Evolutionary conservation across 2,888 invertebrate species (phyloP).

Genomic region (Lampropteryx suffumata): DNA sequence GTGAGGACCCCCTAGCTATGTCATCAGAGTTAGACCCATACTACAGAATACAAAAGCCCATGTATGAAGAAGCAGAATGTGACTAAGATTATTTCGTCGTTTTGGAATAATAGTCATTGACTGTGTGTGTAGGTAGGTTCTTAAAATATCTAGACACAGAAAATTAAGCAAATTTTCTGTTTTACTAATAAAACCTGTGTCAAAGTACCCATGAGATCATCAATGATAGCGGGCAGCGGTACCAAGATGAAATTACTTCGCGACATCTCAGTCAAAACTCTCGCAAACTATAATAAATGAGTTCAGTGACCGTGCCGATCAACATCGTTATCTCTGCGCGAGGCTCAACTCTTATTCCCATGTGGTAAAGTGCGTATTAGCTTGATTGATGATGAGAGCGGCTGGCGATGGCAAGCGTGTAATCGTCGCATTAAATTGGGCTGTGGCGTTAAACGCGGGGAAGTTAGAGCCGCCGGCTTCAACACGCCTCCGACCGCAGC

Average conservation of each 20-base stretch:
- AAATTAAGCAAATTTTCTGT: too few relatives aligned
- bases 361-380: constrained; percentile 5
- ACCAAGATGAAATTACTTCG: background rate
- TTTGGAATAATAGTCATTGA: too few relatives aligned
- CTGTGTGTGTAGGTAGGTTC: too few relatives aligned
- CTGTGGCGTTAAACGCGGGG: constrained; percentile 24
- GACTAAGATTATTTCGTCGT: too few relatives aligned
- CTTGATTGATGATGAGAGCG: background rate
- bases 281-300: constrained; percentile 20
- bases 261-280: constrained; percentile 12
- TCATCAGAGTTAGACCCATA: too few relatives aligned
- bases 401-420: constrained; percentile 44
- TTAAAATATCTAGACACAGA: too few relatives aligned
- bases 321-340: background rate
- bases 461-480: constrained; percentile 28
- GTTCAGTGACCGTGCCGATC: constrained; percentile 19
- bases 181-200: background rate
- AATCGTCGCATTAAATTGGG: constrained; percentile 60
- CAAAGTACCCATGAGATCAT: too few relatives aligned
- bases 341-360: background rate
- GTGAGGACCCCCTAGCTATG: too few relatives aligned
- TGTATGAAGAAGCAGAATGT: too few relatives aligned
- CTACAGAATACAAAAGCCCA: too few relatives aligned
- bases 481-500: constrained; percentile 18
- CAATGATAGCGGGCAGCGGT: background rate